Base-by-base conservation (phyloP, 2,113 vertebrate genomes). In the Craseonycteris thonglongyai region DNA sequence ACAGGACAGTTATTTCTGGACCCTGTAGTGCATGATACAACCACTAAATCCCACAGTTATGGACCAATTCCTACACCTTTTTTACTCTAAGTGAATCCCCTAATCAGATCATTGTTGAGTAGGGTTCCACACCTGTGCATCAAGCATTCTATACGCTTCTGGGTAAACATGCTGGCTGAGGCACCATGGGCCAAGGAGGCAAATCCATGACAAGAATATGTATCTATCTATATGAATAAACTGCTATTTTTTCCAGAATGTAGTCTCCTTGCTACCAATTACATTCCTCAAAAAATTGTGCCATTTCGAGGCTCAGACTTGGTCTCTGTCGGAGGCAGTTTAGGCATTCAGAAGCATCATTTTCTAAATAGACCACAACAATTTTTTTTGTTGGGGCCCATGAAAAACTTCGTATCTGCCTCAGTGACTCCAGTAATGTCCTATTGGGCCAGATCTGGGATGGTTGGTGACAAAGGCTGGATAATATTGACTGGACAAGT, bases 171-270 rank as follows among this genome's bases (percentile, higher is more conserved):
- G 21, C 56, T 54, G n/a, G 24, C 40, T 28, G 49, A 58, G 28
- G 4, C 47, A 47, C 59, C 8, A 2, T 4, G 24, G 16, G 1
- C n/a, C n/a, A n/a, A n/a, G n/a, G n/a, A n/a, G n/a, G n/a, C n/a
- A 72, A 93, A 58, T 47, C n/a, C n/a, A 47, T 8, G 26, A 1
- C 18, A 47, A 82, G 24, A 85, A 33, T 54, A 58, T 18, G 7
- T 26, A 59, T n/a, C 56, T n/a, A 24, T 28, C 9, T 40, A 33
- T 26, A 5, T 33, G n/a, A 40, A 61, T 45, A 83, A 68, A 1
- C 69, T 56, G 1, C n/a, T n/a, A n/a, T 40, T 26, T 24, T 13
- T 66, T 82, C 58, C 38, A 82, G 9, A 38, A 82, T 26, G 7
- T 47, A 49, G 18, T 76, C 56, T 65, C 8, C 11, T 65, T 63